Percentiles rank a stretch among this genome's conserved stretches.
These are phyloP conservation scores for Carettochelys insculpta DNA, from an alignment of 2,113 vertebrate species.

Conservation along the genomic window DNA sequence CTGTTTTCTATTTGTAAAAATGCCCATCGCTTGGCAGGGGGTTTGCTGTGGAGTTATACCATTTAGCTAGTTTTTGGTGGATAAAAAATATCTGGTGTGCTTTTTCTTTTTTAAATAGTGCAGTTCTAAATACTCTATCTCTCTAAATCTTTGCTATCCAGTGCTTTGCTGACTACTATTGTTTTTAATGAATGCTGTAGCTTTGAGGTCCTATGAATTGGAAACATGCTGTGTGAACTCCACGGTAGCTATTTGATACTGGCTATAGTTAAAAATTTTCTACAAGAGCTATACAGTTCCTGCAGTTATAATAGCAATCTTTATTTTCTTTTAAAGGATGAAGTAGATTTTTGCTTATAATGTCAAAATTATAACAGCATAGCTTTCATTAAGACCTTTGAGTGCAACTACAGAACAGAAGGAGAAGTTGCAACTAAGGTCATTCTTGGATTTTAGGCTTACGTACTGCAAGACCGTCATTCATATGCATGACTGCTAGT, in stretches of 20 bases:
- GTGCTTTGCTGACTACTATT: neutral
- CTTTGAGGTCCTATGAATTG: neutral
- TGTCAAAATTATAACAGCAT: neutral
- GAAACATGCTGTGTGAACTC: neutral
- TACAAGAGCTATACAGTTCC: neutral
- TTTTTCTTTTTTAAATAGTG: neutral
- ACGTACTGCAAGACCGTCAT: slow-evolving; percentile 35
- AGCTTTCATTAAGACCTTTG: slow-evolving; percentile 33
- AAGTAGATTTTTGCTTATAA: neutral
- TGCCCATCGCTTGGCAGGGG: neutral
- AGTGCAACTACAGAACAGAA: slow-evolving; percentile 50
- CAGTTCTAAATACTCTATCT: neutral
- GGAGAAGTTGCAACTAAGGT: slow-evolving; percentile 51
- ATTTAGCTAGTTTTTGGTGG: no score
- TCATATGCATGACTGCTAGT: slow-evolving; percentile 3
- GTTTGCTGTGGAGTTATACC: neutral
- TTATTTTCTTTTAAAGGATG: neutral
- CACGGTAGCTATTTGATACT: neutral
- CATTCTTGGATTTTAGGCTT: slow-evolving; percentile 37
- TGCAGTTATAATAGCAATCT: neutral
- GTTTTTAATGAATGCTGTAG: neutral
- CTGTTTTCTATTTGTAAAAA: neutral
- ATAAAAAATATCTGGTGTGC: neutral
- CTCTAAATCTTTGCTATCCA: neutral
- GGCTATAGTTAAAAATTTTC: neutral